Percentiles rank a stretch among this genome's conserved stretches.
phyloP scores from a whole-genome alignment of 2,888 invertebrate species.

The Apodemia zela region DNA sequence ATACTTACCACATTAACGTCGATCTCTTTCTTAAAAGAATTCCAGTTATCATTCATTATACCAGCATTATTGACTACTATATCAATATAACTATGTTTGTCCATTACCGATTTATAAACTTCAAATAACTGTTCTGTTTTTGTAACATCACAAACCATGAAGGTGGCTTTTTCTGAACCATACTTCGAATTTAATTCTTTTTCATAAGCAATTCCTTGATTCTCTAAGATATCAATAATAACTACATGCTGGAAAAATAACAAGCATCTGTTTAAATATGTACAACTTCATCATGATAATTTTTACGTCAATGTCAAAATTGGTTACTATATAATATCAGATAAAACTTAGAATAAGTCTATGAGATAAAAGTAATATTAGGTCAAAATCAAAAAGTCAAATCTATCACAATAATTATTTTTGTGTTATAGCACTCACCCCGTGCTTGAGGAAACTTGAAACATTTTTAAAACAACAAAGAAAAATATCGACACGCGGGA shows the following conservation, averaged over 20 bases:
- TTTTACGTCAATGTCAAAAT: no score
- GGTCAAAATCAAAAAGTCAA: no score
- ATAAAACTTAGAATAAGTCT: no score
- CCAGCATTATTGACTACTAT: constrained; percentile 61
- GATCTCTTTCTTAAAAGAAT: constrained; percentile 51
- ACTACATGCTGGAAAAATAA: constrained; percentile 47
- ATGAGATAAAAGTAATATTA: no score
- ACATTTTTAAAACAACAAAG: no score
- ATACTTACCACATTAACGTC: constrained; percentile 59
- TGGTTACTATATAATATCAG: no score
- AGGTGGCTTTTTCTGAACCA: constrained; percentile 41
- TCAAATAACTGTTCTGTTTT: constrained; percentile 33
- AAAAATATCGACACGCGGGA: no score
- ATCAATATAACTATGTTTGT: constrained; percentile 52
- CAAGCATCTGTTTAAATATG: not conserved
- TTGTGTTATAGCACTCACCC: no score
- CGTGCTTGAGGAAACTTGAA: no score
- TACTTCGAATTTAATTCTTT: constrained; percentile 42
- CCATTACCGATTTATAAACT: constrained; percentile 36
- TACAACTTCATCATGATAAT: not conserved
- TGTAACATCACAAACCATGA: constrained; percentile 47
- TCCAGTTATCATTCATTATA: constrained; percentile 56
- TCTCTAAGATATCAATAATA: constrained; percentile 42
- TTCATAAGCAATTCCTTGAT: constrained; percentile 39
- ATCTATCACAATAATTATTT: no score